Percentiles rank a stretch among this genome's conserved stretches.
phyloP scores from a whole-genome alignment of 2,113 vertebrate genomes.

The Gymnobelideus leadbeateri region DNA sequence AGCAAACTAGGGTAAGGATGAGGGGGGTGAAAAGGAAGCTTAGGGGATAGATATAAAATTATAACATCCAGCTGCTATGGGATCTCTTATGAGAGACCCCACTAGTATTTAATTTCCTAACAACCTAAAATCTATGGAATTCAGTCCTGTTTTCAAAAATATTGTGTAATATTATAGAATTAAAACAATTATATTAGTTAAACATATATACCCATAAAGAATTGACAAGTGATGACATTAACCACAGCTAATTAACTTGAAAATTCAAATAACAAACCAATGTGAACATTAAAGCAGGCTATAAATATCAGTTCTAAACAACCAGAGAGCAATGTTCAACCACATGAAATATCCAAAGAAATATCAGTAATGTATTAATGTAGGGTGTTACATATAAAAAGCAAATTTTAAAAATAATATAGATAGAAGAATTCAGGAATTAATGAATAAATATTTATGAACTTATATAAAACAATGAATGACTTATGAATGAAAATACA shows the following conservation, averaged over 20 bases:
- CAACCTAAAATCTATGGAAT: no score
- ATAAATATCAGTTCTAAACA: background rate
- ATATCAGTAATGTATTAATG: background rate
- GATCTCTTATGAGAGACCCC: no score
- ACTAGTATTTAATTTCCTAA: no score
- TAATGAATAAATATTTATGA: no score
- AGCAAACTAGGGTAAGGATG: background rate
- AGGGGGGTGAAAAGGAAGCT: background rate
- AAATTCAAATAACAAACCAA: background rate
- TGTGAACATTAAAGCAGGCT: background rate
- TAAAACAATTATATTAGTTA: background rate
- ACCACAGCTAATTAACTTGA: background rate
- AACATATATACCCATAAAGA: background rate
- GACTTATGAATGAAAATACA: no score
- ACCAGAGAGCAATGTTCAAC: background rate
- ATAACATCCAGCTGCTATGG: background rate
- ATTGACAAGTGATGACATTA: background rate
- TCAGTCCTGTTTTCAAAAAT: background rate
- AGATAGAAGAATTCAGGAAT: no score
- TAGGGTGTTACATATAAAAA: background rate
- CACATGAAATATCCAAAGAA: background rate
- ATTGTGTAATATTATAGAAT: background rate
- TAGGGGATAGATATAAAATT: background rate
- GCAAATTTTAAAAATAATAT: no score
- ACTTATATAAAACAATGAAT: no score